Evolutionary conservation across 2,888 invertebrate species (phyloP).

Genomic region (Eupithecia insigniata): DNA sequence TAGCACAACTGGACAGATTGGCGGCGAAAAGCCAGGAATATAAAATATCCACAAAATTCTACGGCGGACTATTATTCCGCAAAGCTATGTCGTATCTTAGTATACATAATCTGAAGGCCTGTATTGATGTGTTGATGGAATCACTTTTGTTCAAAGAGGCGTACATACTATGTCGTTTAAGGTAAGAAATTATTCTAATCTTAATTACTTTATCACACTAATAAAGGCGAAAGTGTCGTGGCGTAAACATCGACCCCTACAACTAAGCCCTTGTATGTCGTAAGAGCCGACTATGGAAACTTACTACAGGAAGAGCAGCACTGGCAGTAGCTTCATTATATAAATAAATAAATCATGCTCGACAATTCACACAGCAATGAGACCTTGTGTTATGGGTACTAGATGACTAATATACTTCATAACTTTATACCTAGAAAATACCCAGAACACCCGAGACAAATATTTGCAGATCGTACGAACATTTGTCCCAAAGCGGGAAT

Average conservation of each 20-base stretch:
- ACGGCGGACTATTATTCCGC: conserved; percentile 64
- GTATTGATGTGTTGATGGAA: conserved; percentile 76
- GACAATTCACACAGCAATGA: too few relatives aligned
- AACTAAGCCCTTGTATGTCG: neutral
- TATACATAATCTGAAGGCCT: conserved; percentile 83
- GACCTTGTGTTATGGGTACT: too few relatives aligned
- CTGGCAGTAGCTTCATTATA: too few relatives aligned
- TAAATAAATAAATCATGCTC: too few relatives aligned
- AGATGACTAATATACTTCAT: too few relatives aligned
- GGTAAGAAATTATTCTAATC: conserved; percentile 45
- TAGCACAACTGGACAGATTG: conserved; percentile 81
- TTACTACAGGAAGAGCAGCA: too few relatives aligned
- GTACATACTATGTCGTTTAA: conserved; percentile 62
- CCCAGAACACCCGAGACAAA: too few relatives aligned
- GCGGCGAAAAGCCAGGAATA: conserved; percentile 71
- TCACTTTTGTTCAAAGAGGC: conserved; percentile 83
- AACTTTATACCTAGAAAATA: too few relatives aligned
- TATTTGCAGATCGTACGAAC: too few relatives aligned
- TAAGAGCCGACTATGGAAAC: too few relatives aligned
- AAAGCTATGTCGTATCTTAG: conserved; percentile 75
- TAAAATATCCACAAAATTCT: conserved; percentile 55
- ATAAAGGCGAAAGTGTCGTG: neutral
- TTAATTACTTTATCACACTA: neutral
- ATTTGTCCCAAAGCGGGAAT: too few relatives aligned
- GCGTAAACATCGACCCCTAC: neutral